A percentile compares a stretch with the other conserved stretches of the same genome.
Conservation (phyloP, 92 coral and sea anemone species). For the Heliopora coerulea region DNA sequence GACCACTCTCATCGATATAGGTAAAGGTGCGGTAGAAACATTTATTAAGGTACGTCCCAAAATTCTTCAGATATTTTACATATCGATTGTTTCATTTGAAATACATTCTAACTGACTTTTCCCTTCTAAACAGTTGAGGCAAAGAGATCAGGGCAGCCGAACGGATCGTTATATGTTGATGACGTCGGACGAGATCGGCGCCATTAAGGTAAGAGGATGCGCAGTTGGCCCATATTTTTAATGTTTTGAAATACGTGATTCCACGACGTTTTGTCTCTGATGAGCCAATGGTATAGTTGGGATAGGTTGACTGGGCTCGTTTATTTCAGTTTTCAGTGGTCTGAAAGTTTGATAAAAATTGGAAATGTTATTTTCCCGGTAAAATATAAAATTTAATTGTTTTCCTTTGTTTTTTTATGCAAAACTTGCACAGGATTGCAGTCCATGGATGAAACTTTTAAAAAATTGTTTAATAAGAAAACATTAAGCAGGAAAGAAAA, state of each 20-base stretch:
- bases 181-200: constrained; percentile 99
- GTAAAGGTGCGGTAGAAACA: constrained; percentile 99
- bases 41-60: constrained; percentile 83
- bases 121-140: constrained; percentile 78
- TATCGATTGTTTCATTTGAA: constrained; percentile 50
- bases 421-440: too few species aligned
- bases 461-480: too few species aligned
- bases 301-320: background rate
- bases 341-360: background rate
- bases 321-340: background rate
- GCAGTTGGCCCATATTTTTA: constrained; percentile 9
- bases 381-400: background rate
- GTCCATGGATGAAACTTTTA: too few species aligned
- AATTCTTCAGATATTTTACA: constrained; percentile 37
- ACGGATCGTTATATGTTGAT: constrained; percentile 99
- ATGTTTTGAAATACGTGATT: too few species aligned
- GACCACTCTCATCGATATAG: constrained; percentile 98
- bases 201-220: constrained; percentile 92
- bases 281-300: background rate
- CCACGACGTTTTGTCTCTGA: background rate
- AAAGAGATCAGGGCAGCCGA: constrained; percentile 98
- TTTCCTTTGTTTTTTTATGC: background rate
- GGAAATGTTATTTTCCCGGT: background rate
- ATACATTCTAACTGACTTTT: constrained; percentile 60
- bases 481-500: too few species aligned